phyloP scores from a whole-genome alignment of 2,888 invertebrate species.

The Drosophila anceps region DNA sequence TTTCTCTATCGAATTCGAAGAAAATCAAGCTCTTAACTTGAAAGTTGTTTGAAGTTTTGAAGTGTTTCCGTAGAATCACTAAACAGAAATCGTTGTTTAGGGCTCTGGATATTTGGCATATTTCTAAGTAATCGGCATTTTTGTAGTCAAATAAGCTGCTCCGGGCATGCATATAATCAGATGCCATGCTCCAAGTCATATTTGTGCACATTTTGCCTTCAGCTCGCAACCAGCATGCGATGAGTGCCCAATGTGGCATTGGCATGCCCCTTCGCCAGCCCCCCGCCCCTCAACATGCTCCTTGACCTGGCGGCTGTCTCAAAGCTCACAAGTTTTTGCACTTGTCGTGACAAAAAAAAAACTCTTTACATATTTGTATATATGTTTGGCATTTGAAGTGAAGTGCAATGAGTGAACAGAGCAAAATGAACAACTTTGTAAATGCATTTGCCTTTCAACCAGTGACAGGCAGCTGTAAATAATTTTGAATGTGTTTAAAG shows the following conservation, averaged over 20 bases:
- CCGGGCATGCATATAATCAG: constrained; percentile 33
- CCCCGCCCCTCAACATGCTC: not conserved
- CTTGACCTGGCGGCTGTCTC: constrained; percentile 33
- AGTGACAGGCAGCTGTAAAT: constrained; percentile 46
- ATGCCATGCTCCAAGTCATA: constrained; percentile 42
- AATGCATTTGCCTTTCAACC: constrained; percentile 65
- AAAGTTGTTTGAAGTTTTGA: not conserved
- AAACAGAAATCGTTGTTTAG: not conserved
- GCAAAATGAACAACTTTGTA: constrained; percentile 66
- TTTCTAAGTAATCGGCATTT: constrained; percentile 8
- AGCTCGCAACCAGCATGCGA: constrained; percentile 4
- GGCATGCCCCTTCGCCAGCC: not conserved
- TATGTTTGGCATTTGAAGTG: constrained; percentile 70
- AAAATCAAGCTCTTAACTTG: not conserved
- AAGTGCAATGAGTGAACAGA: constrained; percentile 43
- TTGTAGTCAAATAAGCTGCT: constrained; percentile 33
- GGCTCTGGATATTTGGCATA: not conserved
- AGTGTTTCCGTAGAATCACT: not conserved
- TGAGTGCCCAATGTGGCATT: constrained; percentile 2
- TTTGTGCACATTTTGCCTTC: constrained; percentile 29
- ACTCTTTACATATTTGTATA: not conserved
- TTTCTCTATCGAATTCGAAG: not conserved
- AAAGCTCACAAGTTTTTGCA: constrained; percentile 73
- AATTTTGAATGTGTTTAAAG: constrained; percentile 42
- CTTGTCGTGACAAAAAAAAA: constrained; percentile 54